Percentiles rank a stretch among this genome's conserved stretches.
Conservation (phyloP, 37 sponge, comb jelly and placozoan genomes). For the Oopsacas minuta region DNA sequence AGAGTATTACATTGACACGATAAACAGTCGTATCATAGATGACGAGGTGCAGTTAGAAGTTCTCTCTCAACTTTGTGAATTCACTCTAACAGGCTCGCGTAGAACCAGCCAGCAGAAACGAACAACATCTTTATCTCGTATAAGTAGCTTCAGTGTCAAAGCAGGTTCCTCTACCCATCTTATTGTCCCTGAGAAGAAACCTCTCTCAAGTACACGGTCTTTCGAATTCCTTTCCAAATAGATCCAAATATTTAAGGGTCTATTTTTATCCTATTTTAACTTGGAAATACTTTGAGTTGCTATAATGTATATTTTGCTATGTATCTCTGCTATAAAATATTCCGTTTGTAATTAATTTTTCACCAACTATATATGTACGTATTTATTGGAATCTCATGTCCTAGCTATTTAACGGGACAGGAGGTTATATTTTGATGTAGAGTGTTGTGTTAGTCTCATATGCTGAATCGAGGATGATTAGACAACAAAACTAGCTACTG, state of each 20-base stretch:
- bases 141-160: constrained; percentile 14
- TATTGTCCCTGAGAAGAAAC: not conserved
- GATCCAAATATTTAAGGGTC: not conserved
- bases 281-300: not conserved
- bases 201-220: not conserved
- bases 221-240: not conserved
- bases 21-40: not conserved
- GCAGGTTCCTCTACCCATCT: not conserved
- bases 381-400: too few relatives aligned
- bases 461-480: too few relatives aligned
- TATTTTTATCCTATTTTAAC: not conserved
- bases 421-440: too few relatives aligned
- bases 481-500: too few relatives aligned
- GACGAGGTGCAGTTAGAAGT: constrained; percentile 7
- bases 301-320: not conserved
- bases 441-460: too few relatives aligned
- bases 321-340: not conserved
- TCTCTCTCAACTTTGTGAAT: not conserved
- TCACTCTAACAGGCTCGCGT: not conserved
- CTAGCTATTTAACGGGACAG: too few relatives aligned
- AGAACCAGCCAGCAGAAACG: not conserved
- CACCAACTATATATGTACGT: too few relatives aligned
- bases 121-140: not conserved
- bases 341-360: not conserved
- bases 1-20: not conserved